Base-by-base conservation (phyloP, 1,140 invertebrate species). In the Antheraea mylitta region DNA sequence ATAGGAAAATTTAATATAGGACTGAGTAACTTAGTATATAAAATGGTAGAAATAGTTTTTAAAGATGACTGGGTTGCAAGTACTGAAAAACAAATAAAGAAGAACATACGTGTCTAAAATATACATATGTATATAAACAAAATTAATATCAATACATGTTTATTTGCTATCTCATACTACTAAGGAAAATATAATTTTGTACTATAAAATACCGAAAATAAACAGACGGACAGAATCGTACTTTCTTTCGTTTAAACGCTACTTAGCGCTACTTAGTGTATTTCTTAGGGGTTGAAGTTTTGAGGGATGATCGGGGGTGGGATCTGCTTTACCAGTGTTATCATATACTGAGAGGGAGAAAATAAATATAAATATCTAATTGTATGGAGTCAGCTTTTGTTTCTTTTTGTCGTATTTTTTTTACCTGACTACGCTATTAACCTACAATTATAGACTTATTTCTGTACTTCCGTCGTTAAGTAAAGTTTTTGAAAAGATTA, bases 221-320 rank as follows among this genome's bases (percentile, higher is more conserved):
- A 19, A 30, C 22, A 19, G 59, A 60, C 7, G 22, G 18, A 30
- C 22, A 4, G 13, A 10, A 13, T 22, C 18, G 0, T 53, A n/a
- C n/a, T 53, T 53, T 13, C 16, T 53, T 53, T 13, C 13, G 6
- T 53, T 53, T 53, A 53, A 53, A n/a, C 11, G 45, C 45, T 53
- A 53, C 18, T 60, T 60, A 8, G 7, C 59, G 71, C 74, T 75
- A 80, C 75, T 79, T 79, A 82, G 76, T 74, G 76, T 79, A 81
- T 80, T 78, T 85, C 75, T 78, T 80, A 76, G 68, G 76, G 74
- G 71, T 74, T 67, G 42, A 77, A 74, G 67, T 79, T 79, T 79
- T 79, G 77, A 74, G 73, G 76, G 81, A 76, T 76, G 53, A 42
- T 48, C 16, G 64, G 37, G 37, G 37, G 70, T 68, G 71, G 58